A percentile compares a stretch with the other conserved stretches of the same genome.
Evolutionary conservation across 1,140 invertebrate species (phyloP).

Genomic region (Eupeodes corollae): DNA sequence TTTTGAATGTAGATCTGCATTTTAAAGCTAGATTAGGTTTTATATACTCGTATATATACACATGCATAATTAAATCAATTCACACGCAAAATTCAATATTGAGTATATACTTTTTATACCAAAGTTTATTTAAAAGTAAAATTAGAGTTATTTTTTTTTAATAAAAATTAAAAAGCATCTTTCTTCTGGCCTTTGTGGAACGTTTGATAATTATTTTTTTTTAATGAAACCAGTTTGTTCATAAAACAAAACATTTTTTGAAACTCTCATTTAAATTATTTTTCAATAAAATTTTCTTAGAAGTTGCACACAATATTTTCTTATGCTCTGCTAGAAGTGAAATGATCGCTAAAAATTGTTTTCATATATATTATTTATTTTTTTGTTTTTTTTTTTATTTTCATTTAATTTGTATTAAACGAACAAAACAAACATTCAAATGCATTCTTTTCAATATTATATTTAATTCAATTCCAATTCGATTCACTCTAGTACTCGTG

Average conservation of each 20-base stretch:
- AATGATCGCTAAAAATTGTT: too few species aligned
- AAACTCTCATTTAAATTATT: slow-evolving; percentile 6
- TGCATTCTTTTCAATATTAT: not conserved
- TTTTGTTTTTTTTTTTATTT: not conserved
- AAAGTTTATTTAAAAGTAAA: too few species aligned
- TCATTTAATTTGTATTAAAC: not conserved
- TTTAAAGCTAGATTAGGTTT: too few species aligned
- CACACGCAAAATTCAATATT: too few species aligned
- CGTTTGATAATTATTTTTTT: slow-evolving; percentile 9
- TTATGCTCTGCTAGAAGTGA: too few species aligned
- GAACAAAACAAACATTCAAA: not conserved
- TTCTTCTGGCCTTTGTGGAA: slow-evolving; percentile 3
- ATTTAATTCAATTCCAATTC: not conserved
- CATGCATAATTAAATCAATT: too few species aligned
- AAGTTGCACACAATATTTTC: not conserved
- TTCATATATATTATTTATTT: not conserved
- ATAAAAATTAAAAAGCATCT: slow-evolving; percentile 2
- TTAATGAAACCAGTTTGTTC: slow-evolving; percentile 1
- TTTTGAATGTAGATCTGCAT: too few species aligned
- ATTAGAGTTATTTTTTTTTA: not conserved
- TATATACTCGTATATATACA: too few species aligned
- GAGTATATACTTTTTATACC: too few species aligned
- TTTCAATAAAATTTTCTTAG: slow-evolving; percentile 1
- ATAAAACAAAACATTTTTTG: not conserved
- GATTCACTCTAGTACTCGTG: not conserved